These are phyloP conservation scores for Manduca sexta DNA, from an alignment of 1,140 invertebrate genomes.

Conservation along the genomic window DNA sequence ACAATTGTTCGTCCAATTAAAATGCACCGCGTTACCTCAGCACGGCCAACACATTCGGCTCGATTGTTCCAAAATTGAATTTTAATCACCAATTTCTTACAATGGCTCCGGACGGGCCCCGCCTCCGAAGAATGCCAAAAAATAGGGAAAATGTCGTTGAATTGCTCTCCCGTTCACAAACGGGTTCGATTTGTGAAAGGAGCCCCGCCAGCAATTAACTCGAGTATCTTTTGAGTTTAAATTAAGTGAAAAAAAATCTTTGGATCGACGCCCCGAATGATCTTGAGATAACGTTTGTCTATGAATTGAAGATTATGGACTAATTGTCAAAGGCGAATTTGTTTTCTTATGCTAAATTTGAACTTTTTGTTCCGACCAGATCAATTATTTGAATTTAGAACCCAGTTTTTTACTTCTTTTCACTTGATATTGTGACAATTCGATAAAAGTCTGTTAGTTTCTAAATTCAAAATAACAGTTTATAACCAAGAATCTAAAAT, in stretches of 20 bases:
- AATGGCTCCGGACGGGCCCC: conserved; percentile 44
- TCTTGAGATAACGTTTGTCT: no score
- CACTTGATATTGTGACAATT: no score
- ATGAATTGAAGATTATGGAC: no score
- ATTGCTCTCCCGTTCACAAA: conserved; percentile 46
- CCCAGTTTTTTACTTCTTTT: no score
- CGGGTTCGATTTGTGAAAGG: conserved; percentile 59
- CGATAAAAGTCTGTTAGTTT: no score
- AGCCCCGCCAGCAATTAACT: conserved; percentile 64
- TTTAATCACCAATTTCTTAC: conserved; percentile 70
- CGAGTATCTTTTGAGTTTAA: conserved; percentile 72
- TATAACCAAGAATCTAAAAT: no score
- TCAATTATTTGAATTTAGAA: no score
- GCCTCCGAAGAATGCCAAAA: conserved; percentile 55
- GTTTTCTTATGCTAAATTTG: no score
- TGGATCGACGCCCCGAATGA: conserved; percentile 6
- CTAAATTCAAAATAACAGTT: no score
- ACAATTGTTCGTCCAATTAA: conserved; percentile 65
- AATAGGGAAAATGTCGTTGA: conserved; percentile 61
- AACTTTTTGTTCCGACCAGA: no score
- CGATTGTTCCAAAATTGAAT: conserved; percentile 71
- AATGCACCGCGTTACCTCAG: conserved; percentile 60
- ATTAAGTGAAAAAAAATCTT: conserved; percentile 65
- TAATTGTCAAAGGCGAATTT: no score
- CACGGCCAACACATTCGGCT: conserved; percentile 41